Conservation (phyloP, 2,888 invertebrate species). For the Tryphoninae sp. region DNA sequence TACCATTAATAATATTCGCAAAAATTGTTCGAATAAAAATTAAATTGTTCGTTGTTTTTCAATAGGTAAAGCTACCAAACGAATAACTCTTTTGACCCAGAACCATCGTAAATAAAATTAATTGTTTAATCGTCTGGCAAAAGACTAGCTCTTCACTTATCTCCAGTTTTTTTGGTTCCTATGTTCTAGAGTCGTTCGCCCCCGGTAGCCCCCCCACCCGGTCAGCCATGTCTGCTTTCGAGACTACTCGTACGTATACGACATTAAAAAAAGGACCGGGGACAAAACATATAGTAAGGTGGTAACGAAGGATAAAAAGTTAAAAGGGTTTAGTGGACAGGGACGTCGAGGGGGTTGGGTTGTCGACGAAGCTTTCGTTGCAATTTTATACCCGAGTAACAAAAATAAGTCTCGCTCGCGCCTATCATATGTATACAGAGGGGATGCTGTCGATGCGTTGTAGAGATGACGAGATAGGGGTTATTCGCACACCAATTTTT, state of each 20-base stretch:
- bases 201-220: slow-evolving; percentile 30
- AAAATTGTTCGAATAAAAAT: too few relatives aligned
- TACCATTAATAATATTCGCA: too few relatives aligned
- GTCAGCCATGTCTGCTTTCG: slow-evolving; percentile 29
- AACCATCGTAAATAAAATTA: too few relatives aligned
- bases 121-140: too few relatives aligned
- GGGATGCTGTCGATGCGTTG: background rate
- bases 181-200: slow-evolving; percentile 21
- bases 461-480: slow-evolving; percentile 19
- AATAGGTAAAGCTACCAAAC: too few relatives aligned
- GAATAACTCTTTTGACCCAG: too few relatives aligned
- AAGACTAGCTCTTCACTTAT: background rate
- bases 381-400: slow-evolving; percentile 72
- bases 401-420: slow-evolving; percentile 63
- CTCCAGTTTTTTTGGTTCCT: slow-evolving; percentile 22
- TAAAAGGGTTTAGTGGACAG: slow-evolving; percentile 45
- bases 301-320: slow-evolving; percentile 46
- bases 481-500: slow-evolving; percentile 46
- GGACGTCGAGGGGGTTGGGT: slow-evolving; percentile 5
- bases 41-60: too few relatives aligned
- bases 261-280: background rate
- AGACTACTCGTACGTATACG: background rate
- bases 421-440: slow-evolving; percentile 27
- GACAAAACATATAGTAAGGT: slow-evolving; percentile 8
- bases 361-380: slow-evolving; percentile 55